These are phyloP conservation scores for Dendroctonus ponderosae DNA, from an alignment of 1,140 invertebrate genomes.

Conservation along the genomic window DNA sequence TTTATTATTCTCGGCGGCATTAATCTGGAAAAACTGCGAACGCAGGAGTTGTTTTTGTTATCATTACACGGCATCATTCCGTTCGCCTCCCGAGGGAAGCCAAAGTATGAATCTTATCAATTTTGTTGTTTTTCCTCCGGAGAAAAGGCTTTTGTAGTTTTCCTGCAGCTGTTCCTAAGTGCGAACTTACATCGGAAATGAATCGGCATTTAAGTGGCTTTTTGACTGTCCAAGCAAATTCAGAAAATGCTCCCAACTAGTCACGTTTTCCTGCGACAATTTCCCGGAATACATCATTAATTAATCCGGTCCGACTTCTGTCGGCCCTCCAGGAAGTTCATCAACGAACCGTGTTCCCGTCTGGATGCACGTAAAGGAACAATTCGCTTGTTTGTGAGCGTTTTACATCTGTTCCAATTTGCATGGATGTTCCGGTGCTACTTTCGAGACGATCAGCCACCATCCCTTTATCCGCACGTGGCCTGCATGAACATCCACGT, in stretches of 20 bases:
- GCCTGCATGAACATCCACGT: too few species aligned
- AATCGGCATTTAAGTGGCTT: neutral
- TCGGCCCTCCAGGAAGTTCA: neutral
- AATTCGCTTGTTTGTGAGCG: neutral
- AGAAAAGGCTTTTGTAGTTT: slow-evolving; percentile 2
- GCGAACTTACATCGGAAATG: neutral
- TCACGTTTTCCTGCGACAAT: neutral
- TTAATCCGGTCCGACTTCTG: neutral
- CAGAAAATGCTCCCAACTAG: neutral
- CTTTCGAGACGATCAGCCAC: neutral
- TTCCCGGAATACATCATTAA: neutral
- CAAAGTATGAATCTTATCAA: slow-evolving; percentile 3
- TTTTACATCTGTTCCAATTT: slow-evolving; percentile 15
- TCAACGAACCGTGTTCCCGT: neutral
- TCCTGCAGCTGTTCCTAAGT: neutral
- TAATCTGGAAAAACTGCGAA: slow-evolving; percentile 25
- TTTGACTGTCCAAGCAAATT: neutral
- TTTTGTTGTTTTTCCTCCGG: neutral
- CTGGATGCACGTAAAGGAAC: neutral
- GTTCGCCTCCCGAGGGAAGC: neutral
- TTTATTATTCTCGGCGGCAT: slow-evolving; percentile 21
- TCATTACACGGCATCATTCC: slow-evolving; percentile 12
- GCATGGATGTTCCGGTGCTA: slow-evolving; percentile 1
- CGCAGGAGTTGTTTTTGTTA: slow-evolving; percentile 19
- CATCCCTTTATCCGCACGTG: too few species aligned